These are phyloP conservation scores for Picus viridis DNA, from an alignment of 2,797 vertebrate species.

Conservation along the genomic window DNA sequence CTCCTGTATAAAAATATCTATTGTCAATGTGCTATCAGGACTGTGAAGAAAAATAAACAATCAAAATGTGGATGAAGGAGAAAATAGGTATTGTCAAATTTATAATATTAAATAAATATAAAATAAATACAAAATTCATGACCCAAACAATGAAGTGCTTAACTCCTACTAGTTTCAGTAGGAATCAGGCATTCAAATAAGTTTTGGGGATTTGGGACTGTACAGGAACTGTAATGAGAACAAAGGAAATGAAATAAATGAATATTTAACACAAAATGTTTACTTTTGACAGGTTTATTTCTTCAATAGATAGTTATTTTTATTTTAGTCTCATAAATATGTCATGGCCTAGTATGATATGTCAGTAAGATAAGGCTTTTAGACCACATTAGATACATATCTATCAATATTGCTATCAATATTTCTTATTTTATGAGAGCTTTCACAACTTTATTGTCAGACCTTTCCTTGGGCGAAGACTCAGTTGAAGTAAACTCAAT, in stretches of 20 bases:
- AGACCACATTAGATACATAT: neutral
- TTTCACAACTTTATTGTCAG: neutral
- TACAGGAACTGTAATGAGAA: neutral
- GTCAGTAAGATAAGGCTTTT: neutral
- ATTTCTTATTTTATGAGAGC: neutral
- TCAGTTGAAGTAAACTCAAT: neutral
- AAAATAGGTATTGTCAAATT: neutral
- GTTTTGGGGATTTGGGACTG: neutral
- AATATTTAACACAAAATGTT: neutral
- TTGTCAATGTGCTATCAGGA: neutral
- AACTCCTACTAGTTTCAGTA: neutral
- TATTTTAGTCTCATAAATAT: neutral
- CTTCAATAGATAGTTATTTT: neutral
- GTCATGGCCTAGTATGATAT: neutral
- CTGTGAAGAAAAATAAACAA: neutral
- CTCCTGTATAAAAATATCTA: neutral
- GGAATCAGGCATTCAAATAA: neutral
- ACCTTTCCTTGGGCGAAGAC: neutral
- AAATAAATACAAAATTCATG: neutral
- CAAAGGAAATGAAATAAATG: neutral
- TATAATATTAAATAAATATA: neutral
- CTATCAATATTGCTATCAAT: neutral
- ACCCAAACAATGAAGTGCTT: neutral
- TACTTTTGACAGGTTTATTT: neutral
- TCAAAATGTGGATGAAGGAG: neutral